Percentiles rank a stretch among this genome's conserved stretches.
phyloP scores from a whole-genome alignment of 2,113 vertebrate genomes.

The Furnarius figulus region DNA sequence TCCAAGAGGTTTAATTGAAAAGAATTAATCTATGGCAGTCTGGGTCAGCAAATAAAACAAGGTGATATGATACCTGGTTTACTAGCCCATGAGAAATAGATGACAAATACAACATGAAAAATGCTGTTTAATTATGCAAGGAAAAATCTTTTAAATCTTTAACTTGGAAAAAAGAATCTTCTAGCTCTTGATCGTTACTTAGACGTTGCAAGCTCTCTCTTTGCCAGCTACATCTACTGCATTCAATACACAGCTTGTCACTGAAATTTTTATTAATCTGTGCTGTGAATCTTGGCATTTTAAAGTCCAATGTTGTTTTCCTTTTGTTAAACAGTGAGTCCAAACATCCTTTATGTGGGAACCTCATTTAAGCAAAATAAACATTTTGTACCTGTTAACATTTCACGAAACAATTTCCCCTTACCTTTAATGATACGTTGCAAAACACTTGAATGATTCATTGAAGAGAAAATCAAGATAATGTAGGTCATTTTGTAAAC shows the following conservation, averaged over 20 bases:
- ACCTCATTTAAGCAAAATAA: background rate
- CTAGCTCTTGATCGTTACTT: background rate
- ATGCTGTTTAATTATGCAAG: background rate
- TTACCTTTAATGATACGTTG: conserved; percentile 10
- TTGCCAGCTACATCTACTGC: background rate
- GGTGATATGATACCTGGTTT: background rate
- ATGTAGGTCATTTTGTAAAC: background rate
- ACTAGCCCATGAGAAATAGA: background rate
- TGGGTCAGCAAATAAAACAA: background rate
- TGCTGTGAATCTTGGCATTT: background rate
- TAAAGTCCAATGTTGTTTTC: background rate
- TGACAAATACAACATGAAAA: background rate
- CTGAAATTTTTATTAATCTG: background rate
- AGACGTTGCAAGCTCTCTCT: background rate
- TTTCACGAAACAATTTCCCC: background rate
- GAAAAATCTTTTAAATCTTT: background rate
- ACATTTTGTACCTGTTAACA: background rate
- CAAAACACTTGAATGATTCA: background rate
- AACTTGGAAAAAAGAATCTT: background rate
- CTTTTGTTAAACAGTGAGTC: background rate
- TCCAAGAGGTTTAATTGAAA: background rate
- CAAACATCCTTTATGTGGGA: background rate
- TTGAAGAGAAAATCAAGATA: conserved; percentile 1
- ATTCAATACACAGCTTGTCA: background rate
- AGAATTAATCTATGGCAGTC: background rate